Evolutionary conservation across 2,888 invertebrate genomes (phyloP).

Genomic region (Dryobota labecula): DNA sequence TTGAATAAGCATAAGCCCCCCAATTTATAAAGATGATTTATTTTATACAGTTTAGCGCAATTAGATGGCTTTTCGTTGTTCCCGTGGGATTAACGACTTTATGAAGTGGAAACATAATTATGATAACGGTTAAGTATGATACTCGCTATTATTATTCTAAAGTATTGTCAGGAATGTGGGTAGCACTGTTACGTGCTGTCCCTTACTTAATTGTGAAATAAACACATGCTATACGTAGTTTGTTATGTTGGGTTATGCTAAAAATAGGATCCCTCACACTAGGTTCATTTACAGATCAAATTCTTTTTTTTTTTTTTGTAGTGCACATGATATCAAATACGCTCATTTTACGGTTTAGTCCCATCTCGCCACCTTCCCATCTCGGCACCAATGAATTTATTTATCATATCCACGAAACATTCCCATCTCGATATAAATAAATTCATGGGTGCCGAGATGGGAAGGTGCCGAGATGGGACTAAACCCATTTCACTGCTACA

Average conservation of each 20-base stretch:
- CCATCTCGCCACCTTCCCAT: no score
- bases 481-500: not conserved
- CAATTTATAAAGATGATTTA: conserved; percentile 64
- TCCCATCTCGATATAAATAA: no score
- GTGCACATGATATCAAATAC: not conserved
- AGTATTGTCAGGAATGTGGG: conserved; percentile 2
- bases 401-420: no score
- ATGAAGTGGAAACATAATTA: conserved; percentile 50
- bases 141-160: conserved; percentile 18
- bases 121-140: conserved; percentile 20
- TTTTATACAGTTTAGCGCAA: conserved; percentile 56
- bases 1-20: conserved; percentile 64
- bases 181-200: not conserved
- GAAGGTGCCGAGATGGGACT: no score
- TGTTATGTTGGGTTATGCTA: not conserved
- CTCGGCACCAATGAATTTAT: no score
- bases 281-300: not conserved
- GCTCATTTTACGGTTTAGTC: not conserved
- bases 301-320: no score
- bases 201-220: not conserved
- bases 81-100: conserved; percentile 45
- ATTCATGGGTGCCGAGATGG: no score
- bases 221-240: not conserved
- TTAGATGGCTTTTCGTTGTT: conserved; percentile 49
- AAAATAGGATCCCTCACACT: not conserved